Evolutionary conservation across 2,113 vertebrate species (phyloP), one percentile per base, ranked within the genome.

Genomic region (Vulpes vulpes): DNA sequence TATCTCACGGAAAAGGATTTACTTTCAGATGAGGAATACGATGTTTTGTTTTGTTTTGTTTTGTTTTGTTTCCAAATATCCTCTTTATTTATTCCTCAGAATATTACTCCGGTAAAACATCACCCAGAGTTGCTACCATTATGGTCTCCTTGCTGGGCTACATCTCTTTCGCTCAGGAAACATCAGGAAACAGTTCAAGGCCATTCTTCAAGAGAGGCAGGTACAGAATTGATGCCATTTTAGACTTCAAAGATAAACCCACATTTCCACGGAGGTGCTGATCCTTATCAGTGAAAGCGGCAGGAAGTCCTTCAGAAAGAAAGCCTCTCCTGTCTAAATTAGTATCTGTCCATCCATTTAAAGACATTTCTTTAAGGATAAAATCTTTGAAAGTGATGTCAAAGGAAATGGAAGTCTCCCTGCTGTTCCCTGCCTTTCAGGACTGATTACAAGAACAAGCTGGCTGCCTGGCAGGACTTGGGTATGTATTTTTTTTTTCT

Each of bases 191-290:
- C 49, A 19, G 27, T 82, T 91, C 49, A 59, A 73, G 83, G 80
- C 83, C 79, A 65, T 87, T 96, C 89, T 98, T 95, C 73, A 96
- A 76, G 89, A 92, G 83, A 92, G 71, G 83, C 78, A 78, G 76
- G 79, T 67, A 38, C 64, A 87, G 90, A 94, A 74, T 0, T 1
- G 38, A 83, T 69, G 65, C 94, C 94, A 82, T 96, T 97, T 98
- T 94, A 88, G 65, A 88, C 95, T 97, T 97, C 92, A 98, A 95
- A 98, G 74, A 67, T 62, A 92, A 92, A 84, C 79, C 83, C 84
- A 30, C 23, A 43, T 97, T 96, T 95, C 90, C 80, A 53, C 1
- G 0, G 49, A 94, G 67, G 85, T 78, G 69, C 90, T 85, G 95
- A 91, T 92, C 59, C 88, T 55, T 86, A 85, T 96, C 91, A 90